Evolutionary conservation across 2,888 invertebrate species (phyloP).

Genomic region (Heteromyza rotundicornis): DNA sequence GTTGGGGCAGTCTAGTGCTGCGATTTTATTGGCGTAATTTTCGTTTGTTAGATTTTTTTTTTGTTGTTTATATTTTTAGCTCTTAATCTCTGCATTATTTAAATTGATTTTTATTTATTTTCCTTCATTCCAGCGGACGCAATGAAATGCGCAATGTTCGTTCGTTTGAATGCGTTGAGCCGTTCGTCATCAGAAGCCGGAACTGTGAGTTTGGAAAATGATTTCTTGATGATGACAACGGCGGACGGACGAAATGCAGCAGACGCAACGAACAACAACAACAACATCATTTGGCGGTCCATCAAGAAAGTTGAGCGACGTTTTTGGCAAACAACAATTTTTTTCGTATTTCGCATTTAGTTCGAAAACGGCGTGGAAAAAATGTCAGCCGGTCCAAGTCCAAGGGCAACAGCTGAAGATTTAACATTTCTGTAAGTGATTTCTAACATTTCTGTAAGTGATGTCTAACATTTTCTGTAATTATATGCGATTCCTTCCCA

Average conservation of each 20-base stretch:
- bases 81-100: not conserved
- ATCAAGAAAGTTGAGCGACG: conserved; percentile 10
- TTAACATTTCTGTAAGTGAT: no score
- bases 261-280: not conserved
- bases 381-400: no score
- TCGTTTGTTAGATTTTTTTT: no score
- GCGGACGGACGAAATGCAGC: not conserved
- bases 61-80: conserved; percentile 1
- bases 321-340: conserved; percentile 14
- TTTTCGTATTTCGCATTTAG: not conserved
- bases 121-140: not conserved
- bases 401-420: no score
- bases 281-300: not conserved
- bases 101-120: conserved; percentile 1
- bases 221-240: not conserved
- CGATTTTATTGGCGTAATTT: not conserved
- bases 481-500: no score
- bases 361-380: not conserved
- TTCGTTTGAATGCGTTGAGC: no score
- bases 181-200: conserved; percentile 10
- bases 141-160: not conserved
- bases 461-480: no score
- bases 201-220: conserved; percentile 5
- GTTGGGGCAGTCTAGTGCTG: not conserved
- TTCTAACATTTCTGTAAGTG: no score